These are phyloP conservation scores for Phyllostomus discolor DNA, from an alignment of 2,113 vertebrate species.

Conservation along the genomic window DNA sequence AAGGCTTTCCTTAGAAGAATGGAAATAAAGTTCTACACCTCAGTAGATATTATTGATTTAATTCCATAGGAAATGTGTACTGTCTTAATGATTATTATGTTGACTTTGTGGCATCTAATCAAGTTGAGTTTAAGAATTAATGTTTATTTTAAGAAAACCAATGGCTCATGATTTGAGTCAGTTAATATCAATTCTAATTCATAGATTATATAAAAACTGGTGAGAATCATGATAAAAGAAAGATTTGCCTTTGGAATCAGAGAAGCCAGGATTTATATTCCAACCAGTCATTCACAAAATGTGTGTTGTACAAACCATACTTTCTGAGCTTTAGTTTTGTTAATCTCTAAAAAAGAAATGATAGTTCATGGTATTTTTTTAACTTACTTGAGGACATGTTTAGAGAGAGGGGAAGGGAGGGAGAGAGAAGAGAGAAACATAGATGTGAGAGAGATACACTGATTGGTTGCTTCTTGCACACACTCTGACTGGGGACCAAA, in stretches of 20 bases:
- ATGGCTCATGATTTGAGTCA: not conserved
- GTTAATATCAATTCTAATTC: not conserved
- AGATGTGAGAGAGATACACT: too few relatives aligned
- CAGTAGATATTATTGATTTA: not conserved
- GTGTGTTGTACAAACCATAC: not conserved
- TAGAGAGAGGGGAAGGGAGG: too few relatives aligned
- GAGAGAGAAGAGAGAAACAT: too few relatives aligned
- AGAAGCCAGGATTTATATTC: not conserved
- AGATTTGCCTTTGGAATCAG: not conserved
- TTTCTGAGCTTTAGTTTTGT: not conserved
- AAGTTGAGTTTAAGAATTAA: conserved; percentile 35
- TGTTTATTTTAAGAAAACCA: conserved; percentile 20
- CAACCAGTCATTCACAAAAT: not conserved
- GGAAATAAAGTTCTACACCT: not conserved
- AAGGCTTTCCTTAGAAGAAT: conserved; percentile 20
- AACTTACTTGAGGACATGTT: too few relatives aligned
- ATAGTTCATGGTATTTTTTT: not conserved
- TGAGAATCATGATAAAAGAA: not conserved
- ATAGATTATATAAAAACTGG: not conserved
- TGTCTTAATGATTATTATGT: not conserved
- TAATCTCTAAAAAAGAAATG: not conserved
- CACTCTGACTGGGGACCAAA: too few relatives aligned
- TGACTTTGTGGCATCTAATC: conserved; percentile 42
- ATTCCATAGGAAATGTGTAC: not conserved
- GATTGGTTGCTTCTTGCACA: too few relatives aligned